Percentiles rank a stretch among this genome's conserved stretches.
Conservation (phyloP, 2,888 invertebrate genomes). For the Ophion ventricosus region DNA sequence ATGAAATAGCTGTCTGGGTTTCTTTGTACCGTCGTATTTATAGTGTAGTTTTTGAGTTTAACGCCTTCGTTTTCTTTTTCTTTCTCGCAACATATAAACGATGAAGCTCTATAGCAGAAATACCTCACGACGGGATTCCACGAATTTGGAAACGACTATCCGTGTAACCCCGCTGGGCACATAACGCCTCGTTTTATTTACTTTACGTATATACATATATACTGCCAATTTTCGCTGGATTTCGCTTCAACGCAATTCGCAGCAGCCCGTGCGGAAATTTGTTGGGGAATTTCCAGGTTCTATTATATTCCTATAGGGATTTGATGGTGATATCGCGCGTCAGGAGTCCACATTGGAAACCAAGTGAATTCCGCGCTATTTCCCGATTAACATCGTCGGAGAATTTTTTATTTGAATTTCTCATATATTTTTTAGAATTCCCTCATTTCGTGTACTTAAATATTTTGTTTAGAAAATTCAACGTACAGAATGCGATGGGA, state of each 20-base stretch:
- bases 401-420: too few species aligned
- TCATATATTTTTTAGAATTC: too few species aligned
- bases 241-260: constrained; percentile 49
- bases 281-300: too few species aligned
- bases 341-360: too few species aligned
- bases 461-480: too few species aligned
- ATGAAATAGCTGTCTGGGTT: constrained; percentile 52
- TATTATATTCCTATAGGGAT: too few species aligned
- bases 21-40: constrained; percentile 55
- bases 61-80: constrained; percentile 22
- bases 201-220: constrained; percentile 19
- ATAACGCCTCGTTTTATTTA: constrained; percentile 46
- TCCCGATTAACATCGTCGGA: too few species aligned
- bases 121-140: constrained; percentile 66
- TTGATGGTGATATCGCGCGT: too few species aligned
- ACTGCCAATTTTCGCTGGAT: constrained; percentile 35
- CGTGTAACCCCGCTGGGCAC: constrained; percentile 63
- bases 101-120: constrained; percentile 18
- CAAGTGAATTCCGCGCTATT: too few species aligned
- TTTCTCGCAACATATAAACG: constrained; percentile 33
- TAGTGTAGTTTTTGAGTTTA: constrained; percentile 57
- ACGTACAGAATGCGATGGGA: too few species aligned
- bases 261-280: constrained; percentile 9
- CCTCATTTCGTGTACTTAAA: too few species aligned
- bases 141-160: constrained; percentile 67